Base-by-base conservation (phyloP, 2,797 vertebrate species). In the Crax fasciolata region DNA sequence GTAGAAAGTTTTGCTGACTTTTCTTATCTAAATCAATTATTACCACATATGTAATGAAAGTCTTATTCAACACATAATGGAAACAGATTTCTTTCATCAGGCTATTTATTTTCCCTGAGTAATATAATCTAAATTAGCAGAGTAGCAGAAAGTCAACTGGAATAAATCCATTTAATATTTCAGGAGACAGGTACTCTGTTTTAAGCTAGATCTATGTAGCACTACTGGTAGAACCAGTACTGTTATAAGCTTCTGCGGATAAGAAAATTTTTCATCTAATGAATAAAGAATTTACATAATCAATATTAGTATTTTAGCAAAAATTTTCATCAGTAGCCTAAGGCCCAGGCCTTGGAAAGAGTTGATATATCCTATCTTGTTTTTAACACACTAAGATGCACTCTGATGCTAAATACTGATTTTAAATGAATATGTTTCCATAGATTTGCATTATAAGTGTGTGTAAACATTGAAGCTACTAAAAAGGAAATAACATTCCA, bases 211-310 rank as follows among this genome's bases (percentile, higher is more conserved):
- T 17, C 23, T 51, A 18, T 32, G 25, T 21, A 38, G 11, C 28
- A 27, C 2, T 76, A 14, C 27, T 44, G 27, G 17, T 19, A 67
- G 39, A 70, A 84, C 11, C 21, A 52, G 23, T 28, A 55, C 24
- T 38, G 79, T 49, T 85, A 30, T 82, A 94, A 71, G 72, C n/a
- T 94, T 62, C 52, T 94, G 58, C n/a, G 14, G 28, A 25, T 67
- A 70, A 70, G 43, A 84, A 84, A 91, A 41, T 23, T 6, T 89
- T 96, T 90, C 11, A 4, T 39, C n/a, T 90, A 92, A 93, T 77
- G n/a, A 87, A 58, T 80, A 96, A 94, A 94, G 87, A 91, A 87
- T 96, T 70, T 87, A 9, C 11, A 81, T 82, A 66, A 83, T 88
- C 54, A 97, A 30, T 66, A 87, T 94, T 84, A 87, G 27, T 85